Conservation (phyloP, 2,113 vertebrate genomes). For the Myodes glareolus region DNA sequence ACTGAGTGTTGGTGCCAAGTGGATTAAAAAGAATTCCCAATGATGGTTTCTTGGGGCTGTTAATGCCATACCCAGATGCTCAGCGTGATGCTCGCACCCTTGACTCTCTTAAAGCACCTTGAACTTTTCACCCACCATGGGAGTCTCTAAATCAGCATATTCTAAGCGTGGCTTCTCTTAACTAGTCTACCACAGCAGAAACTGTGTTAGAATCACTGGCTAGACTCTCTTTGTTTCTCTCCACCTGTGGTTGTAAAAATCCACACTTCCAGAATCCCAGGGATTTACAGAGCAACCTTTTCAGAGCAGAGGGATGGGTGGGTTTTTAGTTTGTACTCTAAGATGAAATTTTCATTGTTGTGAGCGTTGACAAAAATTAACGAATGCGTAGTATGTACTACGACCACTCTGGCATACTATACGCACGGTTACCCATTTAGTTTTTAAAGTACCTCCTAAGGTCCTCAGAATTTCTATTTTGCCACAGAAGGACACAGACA, state of each 20-base stretch:
- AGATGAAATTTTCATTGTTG: not conserved
- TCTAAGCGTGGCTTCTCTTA: not conserved
- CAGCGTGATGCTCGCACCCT: not conserved
- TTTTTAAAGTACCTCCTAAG: not conserved
- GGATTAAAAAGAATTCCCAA: not conserved
- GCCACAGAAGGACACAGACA: not conserved
- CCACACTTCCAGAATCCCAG: constrained; percentile 23
- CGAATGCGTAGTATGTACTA: not conserved
- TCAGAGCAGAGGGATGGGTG: too few relatives aligned
- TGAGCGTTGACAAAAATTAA: not conserved
- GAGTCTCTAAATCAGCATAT: not conserved
- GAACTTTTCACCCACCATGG: not conserved
- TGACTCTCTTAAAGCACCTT: not conserved
- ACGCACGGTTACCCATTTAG: not conserved
- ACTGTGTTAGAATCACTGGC: not conserved
- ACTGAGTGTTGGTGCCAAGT: not conserved
- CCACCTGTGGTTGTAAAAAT: not conserved
- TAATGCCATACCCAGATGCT: not conserved
- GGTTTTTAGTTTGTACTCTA: not conserved
- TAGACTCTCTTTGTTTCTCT: not conserved
- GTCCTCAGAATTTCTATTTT: not conserved
- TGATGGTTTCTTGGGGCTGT: not conserved
- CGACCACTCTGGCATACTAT: not conserved
- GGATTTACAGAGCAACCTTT: not conserved
- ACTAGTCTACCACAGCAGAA: not conserved